Evolutionary conservation across 92 coral and sea anemone species (phyloP).

Genomic region (Muricea muricata): DNA sequence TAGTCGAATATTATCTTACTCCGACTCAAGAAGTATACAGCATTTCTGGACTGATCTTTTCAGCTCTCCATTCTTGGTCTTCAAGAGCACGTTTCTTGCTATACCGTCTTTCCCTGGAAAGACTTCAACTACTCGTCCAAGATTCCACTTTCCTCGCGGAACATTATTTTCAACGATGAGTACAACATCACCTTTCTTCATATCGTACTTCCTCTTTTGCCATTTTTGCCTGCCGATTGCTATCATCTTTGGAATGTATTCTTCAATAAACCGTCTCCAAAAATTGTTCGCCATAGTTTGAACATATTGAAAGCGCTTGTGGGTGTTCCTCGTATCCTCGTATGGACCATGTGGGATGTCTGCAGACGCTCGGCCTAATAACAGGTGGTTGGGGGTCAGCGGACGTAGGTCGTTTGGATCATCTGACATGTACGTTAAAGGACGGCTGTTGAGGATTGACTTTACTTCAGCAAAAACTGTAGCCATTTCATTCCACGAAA

Average conservation of each 20-base stretch:
- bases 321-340: too few relatives aligned
- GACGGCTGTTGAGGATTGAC: conserved; percentile 53
- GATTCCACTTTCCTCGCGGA: too few relatives aligned
- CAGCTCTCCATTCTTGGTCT: too few relatives aligned
- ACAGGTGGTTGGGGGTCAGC: conserved; percentile 42
- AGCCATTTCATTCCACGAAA: too few relatives aligned
- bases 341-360: too few relatives aligned
- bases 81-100: too few relatives aligned
- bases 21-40: too few relatives aligned
- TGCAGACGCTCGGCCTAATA: conserved; percentile 47
- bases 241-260: conserved; percentile 36
- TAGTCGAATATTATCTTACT: too few relatives aligned
- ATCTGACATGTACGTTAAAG: conserved; percentile 43
- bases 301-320: conserved; percentile 49
- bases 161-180: conserved; percentile 56
- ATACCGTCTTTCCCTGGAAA: too few relatives aligned
- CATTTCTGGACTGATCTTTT: too few relatives aligned
- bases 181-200: conserved; percentile 50
- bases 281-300: conserved; percentile 61
- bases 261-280: conserved; percentile 46
- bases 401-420: conserved; percentile 59
- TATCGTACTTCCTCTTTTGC: conserved; percentile 38
- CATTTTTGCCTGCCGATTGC: conserved; percentile 48
- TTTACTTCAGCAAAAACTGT: conserved; percentile 56
- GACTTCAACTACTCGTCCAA: too few relatives aligned